Evolutionary conservation across 1,140 invertebrate species (phyloP), one percentile per base, ranked within the genome.

Genomic region (Drosophila virilis): DNA sequence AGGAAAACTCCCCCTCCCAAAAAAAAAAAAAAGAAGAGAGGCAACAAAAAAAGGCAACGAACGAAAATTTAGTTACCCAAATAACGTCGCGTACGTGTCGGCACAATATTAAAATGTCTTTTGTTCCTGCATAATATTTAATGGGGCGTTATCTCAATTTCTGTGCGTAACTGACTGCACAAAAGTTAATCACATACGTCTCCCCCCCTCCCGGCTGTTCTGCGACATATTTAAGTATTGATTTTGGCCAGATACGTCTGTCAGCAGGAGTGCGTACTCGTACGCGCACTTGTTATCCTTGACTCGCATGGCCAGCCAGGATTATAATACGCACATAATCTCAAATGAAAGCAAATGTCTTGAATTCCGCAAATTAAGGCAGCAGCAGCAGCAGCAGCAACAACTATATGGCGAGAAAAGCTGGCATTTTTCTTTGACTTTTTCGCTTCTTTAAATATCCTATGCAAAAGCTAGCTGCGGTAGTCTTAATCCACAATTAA

Each of bases 331-430:
- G 60, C 61, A 72, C 48, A 83, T 83, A 80, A 89, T 88, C 84
- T 75, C 51, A 77, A 80, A 83, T 83, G 73, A 83, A 88, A 80
- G 84, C 77, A 74, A 88, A 89, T 88, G 77, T 83, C 84, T 89
- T 74, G 84, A 88, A 83, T 88, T 88, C 83, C 83, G 59, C 70
- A 88, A 83, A 89, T 89, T 89, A 89, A 83, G 77, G 64, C 69
- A 65, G 43, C 55, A 38, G 13, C 48, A 59, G 37, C 51, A 69
- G n/a, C 58, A 48, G n/a, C 57, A 52, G 40, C 46, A 71, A 55
- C 59, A 57, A 62, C 33, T 50, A 50, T 15, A 37, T 37, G 17
- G 28, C 9, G 28, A 17, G 57, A 54, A 60, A 68, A 74, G 51
- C 43, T 55, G 67, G 57, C 51, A 54, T 71, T 67, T 67, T 77